Evolutionary conservation across 1,140 invertebrate species (phyloP).

Genomic region (Scaptomyza pallida): DNA sequence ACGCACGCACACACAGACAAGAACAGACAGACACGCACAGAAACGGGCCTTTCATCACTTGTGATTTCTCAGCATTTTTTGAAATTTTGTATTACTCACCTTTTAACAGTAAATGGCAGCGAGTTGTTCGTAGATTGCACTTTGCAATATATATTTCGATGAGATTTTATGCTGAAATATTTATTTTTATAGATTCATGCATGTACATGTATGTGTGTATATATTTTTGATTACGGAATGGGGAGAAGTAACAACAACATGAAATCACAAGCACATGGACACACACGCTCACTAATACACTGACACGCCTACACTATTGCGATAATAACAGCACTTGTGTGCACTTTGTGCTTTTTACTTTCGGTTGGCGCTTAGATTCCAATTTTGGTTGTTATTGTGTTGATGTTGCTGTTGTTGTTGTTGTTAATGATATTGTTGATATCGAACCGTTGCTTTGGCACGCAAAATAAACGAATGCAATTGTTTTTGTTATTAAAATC

Average conservation of each 20-base stretch:
- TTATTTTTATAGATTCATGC: slow-evolving; percentile 17
- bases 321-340: slow-evolving; percentile 40
- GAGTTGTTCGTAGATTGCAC: slow-evolving; percentile 14
- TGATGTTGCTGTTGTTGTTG: slow-evolving; percentile 21
- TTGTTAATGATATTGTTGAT: slow-evolving; percentile 19
- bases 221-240: slow-evolving; percentile 47
- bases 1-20: background rate
- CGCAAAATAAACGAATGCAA: slow-evolving; percentile 28
- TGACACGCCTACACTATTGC: slow-evolving; percentile 16
- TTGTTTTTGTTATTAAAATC: slow-evolving; percentile 22
- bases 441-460: slow-evolving; percentile 16
- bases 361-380: slow-evolving; percentile 32
- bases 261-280: slow-evolving; percentile 60
- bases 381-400: slow-evolving; percentile 3
- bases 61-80: slow-evolving; percentile 36
- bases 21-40: slow-evolving; percentile 17
- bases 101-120: slow-evolving; percentile 34
- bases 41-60: slow-evolving; percentile 49
- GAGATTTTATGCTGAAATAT: slow-evolving; percentile 33
- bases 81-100: slow-evolving; percentile 43
- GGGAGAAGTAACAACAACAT: slow-evolving; percentile 65
- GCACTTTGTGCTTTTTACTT: slow-evolving; percentile 36
- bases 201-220: background rate
- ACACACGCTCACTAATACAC: slow-evolving; percentile 24
- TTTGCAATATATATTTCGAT: slow-evolving; percentile 2